Evolutionary conservation across 1,140 invertebrate genomes (phyloP), one percentile per base, ranked within the genome.

Genomic region (Hyphantria cunea): DNA sequence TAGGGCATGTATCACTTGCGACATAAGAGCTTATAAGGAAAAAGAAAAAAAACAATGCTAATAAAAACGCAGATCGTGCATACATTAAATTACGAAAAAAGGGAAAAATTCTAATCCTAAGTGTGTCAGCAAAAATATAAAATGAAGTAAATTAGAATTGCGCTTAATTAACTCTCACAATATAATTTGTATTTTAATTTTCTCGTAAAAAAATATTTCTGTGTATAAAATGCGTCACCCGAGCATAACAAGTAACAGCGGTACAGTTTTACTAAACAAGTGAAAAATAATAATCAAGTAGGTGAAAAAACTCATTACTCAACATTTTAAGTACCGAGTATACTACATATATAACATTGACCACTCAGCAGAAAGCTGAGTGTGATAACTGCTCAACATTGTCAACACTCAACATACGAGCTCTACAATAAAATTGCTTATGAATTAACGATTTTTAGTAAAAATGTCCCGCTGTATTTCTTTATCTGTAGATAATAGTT

Each of bases 101-200:
- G 17, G 17, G 78, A 66, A 76, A 83, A 86, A 86, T 79, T 74
- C 78, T 86, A 81, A 86, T 76, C 72, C 83, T 86, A 90, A 77
- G 80, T 84, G 85, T 88, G 87, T 88, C 87, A 90, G 87, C 85
- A 87, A 90, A 89, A 90, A 88, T 87, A 90, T 87, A 86, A n/a
- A n/a, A 83, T 90, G 85, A 84, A 84, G 80, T 80, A 84, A 86
- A 88, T 88, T 84, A 87, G 78, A 88, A 87, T 90, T 87, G 87
- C 82, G 84, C 84, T 86, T 87, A 89, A 88, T 86, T 89, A 89
- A 86, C 83, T 84, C 85, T 84, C 74, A 86, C 84, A 90, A 41
- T 88, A 86, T 88, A 88, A 84, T 84, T 84, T 82, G 83, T 74
- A 64, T 86, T 78, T 81, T 77, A 10, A 3, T 59, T 66, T 66